Evolutionary conservation across 2,888 invertebrate genomes (phyloP), one percentile per base, ranked within the genome.

Genomic region (Leptura quadrifasciata): DNA sequence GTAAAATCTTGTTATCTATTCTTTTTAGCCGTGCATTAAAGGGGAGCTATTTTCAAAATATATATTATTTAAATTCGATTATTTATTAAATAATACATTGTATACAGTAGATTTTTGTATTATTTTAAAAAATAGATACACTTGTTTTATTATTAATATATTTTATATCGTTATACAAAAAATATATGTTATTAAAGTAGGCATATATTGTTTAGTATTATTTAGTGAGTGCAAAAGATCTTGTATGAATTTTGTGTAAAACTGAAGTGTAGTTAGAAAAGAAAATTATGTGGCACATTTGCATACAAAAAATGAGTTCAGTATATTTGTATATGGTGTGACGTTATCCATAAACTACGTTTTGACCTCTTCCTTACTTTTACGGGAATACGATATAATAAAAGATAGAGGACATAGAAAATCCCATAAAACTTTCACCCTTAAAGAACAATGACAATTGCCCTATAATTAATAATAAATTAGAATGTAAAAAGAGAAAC

Each of bases 61-160:
- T 39, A 39, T 39, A 2, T 39, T 39, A 12, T 39, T 39, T 39
- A 12, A 15, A 1, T 54, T 18, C 17, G 15, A n/a, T 63, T 63
- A 64, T 47, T 64, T 47, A 47, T 64, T 54, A 54, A 54, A 2
- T 54, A 54, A 54, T 39, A 39, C 39, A 39, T 58, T 63, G 63
- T 63, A 35, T 61, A 64, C 20, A 47, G 18, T 39, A 39, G 39
- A 15, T 20, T 47, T 64, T 64, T 64, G 20, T 64, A 47, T 21
- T 39, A 20, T 47, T 20, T 64, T 64, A 52, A 17, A 21, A 21
- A 20, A 10, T 52, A 64, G 18, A 47, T 15, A 47, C 47, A 64
- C 18, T 64, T 64, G 64, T 64, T 64, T 47, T 64, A 31, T 63
- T 39, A 64, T 64, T 39, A 64, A n/a, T 47, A 64, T 64, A 64